Conservation (phyloP, 2,113 vertebrate species). For the Acrocephalus arundinaceus region DNA sequence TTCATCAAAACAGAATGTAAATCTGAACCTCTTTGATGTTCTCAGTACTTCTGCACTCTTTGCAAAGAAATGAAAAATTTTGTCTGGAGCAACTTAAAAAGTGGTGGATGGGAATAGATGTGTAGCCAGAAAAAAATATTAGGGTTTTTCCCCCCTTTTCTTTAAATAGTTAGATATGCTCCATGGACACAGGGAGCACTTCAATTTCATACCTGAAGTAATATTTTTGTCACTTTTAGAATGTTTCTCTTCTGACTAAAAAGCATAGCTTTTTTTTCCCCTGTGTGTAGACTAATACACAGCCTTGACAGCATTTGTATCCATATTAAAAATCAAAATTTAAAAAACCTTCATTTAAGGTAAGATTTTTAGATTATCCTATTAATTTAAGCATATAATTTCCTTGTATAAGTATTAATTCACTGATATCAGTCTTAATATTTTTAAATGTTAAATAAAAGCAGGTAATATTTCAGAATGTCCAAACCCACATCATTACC, state of each 20-base stretch:
- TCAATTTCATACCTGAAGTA: neutral
- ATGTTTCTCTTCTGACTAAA: neutral
- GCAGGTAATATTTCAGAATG: neutral
- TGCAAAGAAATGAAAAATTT: neutral
- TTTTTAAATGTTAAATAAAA: neutral
- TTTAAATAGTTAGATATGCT: neutral
- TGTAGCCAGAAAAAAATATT: neutral
- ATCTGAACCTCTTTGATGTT: neutral
- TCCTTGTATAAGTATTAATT: neutral
- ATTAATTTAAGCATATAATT: neutral
- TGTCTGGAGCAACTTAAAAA: neutral
- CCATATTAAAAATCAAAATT: neutral
- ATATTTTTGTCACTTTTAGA: neutral
- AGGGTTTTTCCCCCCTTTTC: rapidly evolving
- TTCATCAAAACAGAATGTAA: neutral
- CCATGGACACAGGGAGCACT: rapidly evolving
- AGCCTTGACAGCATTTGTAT: neutral
- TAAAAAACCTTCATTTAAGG: neutral
- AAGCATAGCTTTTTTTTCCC: neutral
- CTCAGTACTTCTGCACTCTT: neutral
- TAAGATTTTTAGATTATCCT: neutral
- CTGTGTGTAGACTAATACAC: neutral
- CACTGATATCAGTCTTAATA: neutral
- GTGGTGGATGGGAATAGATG: neutral
- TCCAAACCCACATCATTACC: neutral